A percentile compares a stretch with the other conserved stretches of the same genome.
Conservation (phyloP, 2,797 vertebrate species). For the Eptatretus atami region DNA sequence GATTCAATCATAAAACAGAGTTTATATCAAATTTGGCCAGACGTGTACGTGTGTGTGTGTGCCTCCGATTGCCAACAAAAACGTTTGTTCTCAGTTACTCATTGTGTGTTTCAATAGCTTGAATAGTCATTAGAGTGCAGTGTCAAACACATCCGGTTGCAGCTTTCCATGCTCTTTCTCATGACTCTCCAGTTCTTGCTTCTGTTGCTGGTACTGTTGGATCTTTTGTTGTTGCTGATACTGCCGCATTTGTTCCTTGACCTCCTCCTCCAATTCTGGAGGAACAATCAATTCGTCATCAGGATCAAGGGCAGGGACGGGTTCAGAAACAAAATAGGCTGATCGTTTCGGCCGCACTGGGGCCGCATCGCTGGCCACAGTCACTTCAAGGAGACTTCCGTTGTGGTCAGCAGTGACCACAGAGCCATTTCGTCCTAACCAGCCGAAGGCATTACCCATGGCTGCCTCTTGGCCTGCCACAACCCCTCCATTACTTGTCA, state of each 20-base stretch:
- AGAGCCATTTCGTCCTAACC: slow-evolving; percentile 76
- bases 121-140: slow-evolving; percentile 27
- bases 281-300: slow-evolving; percentile 77
- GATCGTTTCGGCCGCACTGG: slow-evolving; percentile 62
- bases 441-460: slow-evolving; percentile 49
- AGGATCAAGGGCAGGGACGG: slow-evolving; percentile 55
- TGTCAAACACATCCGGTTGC: slow-evolving; percentile 56
- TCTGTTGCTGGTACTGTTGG: slow-evolving; percentile 12
- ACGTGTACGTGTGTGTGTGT: too few species aligned
- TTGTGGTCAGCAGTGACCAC: slow-evolving; percentile 66
- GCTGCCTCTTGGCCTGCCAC: slow-evolving; percentile 66
- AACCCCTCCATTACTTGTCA: slow-evolving; percentile 29
- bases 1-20: too few species aligned
- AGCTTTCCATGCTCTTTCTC: background rate
- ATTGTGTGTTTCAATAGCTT: too few species aligned
- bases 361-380: slow-evolving; percentile 20
- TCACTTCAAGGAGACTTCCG: slow-evolving; percentile 75
- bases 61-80: too few species aligned
- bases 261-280: slow-evolving; percentile 56
- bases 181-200: slow-evolving; percentile 9
- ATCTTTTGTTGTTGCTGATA: slow-evolving; percentile 15
- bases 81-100: too few species aligned
- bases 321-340: slow-evolving; percentile 57
- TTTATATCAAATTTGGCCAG: too few species aligned
- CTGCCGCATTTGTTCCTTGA: slow-evolving; percentile 50